Evolutionary conservation across 2,888 invertebrate species (phyloP).

Genomic region (Limnephilus rhombicus): DNA sequence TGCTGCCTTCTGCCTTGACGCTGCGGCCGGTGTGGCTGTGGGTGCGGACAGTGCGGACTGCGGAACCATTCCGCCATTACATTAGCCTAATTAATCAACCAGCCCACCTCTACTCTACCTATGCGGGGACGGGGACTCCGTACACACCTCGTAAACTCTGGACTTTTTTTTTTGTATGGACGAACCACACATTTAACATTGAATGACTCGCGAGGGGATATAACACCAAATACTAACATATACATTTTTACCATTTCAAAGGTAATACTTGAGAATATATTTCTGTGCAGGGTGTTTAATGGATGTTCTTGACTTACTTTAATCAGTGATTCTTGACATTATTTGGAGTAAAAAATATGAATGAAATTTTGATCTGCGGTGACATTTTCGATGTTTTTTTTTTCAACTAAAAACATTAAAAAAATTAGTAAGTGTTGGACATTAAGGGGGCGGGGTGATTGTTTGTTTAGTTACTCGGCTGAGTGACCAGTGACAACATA

Average conservation of each 20-base stretch:
- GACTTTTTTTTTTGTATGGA: neutral
- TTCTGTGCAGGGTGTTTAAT: no score
- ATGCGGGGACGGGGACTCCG: neutral
- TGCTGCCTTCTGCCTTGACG: neutral
- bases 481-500: no score
- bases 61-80: conserved; percentile 10
- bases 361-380: no score
- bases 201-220: neutral
- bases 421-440: no score
- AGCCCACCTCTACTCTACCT: neutral
- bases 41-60: neutral
- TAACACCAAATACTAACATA: neutral
- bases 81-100: conserved; percentile 19
- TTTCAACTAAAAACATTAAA: no score
- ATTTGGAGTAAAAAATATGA: no score
- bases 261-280: neutral
- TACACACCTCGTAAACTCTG: neutral
- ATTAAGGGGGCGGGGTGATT: no score
- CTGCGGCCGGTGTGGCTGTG: neutral
- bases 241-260: neutral
- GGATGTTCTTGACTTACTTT: no score
- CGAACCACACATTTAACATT: neutral
- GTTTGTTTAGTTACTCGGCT: no score
- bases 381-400: no score
- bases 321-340: no score